These are phyloP conservation scores for Hoplostethus mediterraneus DNA, from an alignment of 2,797 vertebrate genomes.

Conservation along the genomic window DNA sequence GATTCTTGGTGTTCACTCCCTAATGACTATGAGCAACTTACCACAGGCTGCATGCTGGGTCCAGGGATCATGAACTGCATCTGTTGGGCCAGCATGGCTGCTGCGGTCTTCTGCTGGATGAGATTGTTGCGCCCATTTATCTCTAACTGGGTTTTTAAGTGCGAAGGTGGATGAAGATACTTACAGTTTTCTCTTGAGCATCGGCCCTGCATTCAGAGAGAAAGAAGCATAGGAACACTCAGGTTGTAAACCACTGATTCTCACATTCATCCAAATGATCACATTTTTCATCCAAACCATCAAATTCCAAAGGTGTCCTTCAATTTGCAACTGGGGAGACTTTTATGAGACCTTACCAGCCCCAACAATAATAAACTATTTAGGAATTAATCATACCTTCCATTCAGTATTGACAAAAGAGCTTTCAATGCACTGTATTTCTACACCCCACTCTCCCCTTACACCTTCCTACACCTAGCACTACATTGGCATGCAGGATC, in stretches of 20 bases:
- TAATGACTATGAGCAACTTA: conserved; percentile 73
- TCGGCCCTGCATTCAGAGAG: conserved; percentile 87
- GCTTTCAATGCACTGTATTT: no score
- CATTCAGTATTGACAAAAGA: no score
- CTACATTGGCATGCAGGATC: no score
- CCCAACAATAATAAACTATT: no score
- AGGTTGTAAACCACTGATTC: not conserved
- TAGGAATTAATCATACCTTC: no score
- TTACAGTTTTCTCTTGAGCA: conserved; percentile 99
- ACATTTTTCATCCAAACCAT: not conserved
- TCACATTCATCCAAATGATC: not conserved
- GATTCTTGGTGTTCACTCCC: not conserved
- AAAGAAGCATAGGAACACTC: not conserved
- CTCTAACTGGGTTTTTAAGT: conserved; percentile 99
- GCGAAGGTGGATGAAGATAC: conserved; percentile 98
- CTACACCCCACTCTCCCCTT: no score
- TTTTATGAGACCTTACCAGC: no score
- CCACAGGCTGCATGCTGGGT: conserved; percentile 93
- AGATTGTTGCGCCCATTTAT: conserved; percentile 99
- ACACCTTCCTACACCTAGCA: no score
- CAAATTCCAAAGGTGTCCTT: not conserved
- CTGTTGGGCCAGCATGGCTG: conserved; percentile 97
- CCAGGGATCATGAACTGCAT: conserved; percentile 99
- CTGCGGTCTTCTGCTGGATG: conserved; percentile 99
- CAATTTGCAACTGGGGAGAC: conserved; percentile 4